Conservation (phyloP, 2,797 vertebrate species). For the Eupleurogrammus muticus region DNA sequence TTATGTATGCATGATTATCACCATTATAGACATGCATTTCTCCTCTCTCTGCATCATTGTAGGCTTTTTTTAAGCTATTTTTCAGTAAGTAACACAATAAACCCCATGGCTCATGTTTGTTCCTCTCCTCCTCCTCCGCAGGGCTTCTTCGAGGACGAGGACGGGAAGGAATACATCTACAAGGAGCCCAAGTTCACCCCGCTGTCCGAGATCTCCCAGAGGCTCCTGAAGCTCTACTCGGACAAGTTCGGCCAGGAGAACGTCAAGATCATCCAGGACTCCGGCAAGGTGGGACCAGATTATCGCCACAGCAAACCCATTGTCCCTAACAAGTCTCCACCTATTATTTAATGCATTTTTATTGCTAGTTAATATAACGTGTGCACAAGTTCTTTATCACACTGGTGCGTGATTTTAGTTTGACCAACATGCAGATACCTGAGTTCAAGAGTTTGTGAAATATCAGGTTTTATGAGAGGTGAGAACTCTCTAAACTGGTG, state of each 20-base stretch:
- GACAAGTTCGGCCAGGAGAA: slow-evolving; percentile 99
- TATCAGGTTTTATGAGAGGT: too few relatives aligned
- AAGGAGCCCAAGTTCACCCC: slow-evolving; percentile 98
- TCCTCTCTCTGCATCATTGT: neutral
- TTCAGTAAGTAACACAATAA: too few relatives aligned
- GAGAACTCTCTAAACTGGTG: too few relatives aligned
- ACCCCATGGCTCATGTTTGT: neutral
- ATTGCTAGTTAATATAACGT: too few relatives aligned
- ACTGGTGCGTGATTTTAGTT: too few relatives aligned
- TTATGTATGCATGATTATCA: neutral
- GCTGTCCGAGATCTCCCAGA: slow-evolving; percentile 96
- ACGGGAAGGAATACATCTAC: slow-evolving; percentile 99
- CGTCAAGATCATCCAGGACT: slow-evolving; percentile 99
- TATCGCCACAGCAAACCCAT: too few relatives aligned
- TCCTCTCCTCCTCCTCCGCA: slow-evolving; percentile 40
- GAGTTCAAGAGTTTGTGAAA: too few relatives aligned
- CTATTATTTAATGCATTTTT: too few relatives aligned
- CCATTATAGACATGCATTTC: neutral
- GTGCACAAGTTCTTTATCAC: too few relatives aligned
- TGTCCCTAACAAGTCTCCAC: too few relatives aligned
- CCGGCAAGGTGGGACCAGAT: slow-evolving; percentile 87
- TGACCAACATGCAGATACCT: too few relatives aligned
- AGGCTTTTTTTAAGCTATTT: neutral
- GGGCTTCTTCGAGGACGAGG: slow-evolving; percentile 99
- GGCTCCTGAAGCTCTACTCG: slow-evolving; percentile 96